Base-by-base conservation (phyloP, 2,113 vertebrate species). In the Micromys minutus region DNA sequence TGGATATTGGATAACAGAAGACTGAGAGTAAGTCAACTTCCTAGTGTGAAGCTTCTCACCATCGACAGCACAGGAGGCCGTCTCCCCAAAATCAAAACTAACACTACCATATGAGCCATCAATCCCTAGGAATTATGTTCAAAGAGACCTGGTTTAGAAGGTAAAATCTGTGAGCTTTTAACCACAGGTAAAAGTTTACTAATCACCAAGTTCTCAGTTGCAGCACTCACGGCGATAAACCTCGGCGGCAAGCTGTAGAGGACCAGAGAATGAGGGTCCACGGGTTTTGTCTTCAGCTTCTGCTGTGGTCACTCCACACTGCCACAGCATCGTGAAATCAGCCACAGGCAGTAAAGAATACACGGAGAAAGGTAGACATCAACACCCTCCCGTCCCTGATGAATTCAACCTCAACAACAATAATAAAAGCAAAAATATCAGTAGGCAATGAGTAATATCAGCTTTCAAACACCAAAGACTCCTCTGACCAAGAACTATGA, bases 401-500 rank as follows among this genome's bases (percentile, higher is more conserved):
- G 85, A 90, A 31, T 9, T n/a, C 85, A 26, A 75, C 89, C 89
- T 94, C 7, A 65, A 91, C 89, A 85, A 39, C 10, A 95, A 22
- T 34, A 67, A 34, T 67, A 21, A 76, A 97, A 94, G n/a, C 34
- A 89, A 91, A 71, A 67, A 4, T 83, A 75, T 65, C 15, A 86
- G 71, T 71, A 88, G 61, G 69, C 77, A 45, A 80, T 50, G 72
- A 79, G 36, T 36, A 71, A n/a, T 36, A 55, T 67, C 52, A n/a
- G 47, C 75, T 26, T 79, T 2, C 74, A 93, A 86, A 63, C 3
- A 94, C 19, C 3, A 83, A 89, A 91, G 42, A 0, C 55, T 91
- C 45, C 12, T 61, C 55, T 86, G 83, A 26, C n/a, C 71, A 76
- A 93, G 65, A 93, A 94, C 88, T 76, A 88, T 26, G 65, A 81